Evolutionary conservation across 2,888 invertebrate species (phyloP).

Genomic region (Liposcelis brunnea): DNA sequence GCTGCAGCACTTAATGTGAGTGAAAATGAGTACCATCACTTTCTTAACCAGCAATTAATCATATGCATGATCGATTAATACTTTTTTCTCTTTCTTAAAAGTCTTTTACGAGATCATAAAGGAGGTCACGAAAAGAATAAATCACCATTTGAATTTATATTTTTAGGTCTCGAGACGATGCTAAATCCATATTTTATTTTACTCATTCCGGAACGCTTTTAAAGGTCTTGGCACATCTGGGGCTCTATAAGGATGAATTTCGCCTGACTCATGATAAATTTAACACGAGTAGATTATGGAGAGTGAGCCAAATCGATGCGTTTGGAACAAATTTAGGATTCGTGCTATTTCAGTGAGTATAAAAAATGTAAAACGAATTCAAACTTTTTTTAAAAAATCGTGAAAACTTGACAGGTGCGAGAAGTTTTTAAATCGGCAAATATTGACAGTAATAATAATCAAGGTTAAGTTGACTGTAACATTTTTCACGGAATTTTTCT

Average conservation of each 20-base stretch:
- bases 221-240: slow-evolving; percentile 54
- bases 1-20: slow-evolving; percentile 50
- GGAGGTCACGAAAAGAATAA: too few relatives aligned
- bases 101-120: too few relatives aligned
- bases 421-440: slow-evolving; percentile 6
- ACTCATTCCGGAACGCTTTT: slow-evolving; percentile 69
- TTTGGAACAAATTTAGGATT: slow-evolving; percentile 70
- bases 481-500: too few relatives aligned
- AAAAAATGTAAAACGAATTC: too few relatives aligned
- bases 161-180: slow-evolving; percentile 19
- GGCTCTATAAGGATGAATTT: slow-evolving; percentile 47
- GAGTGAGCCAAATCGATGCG: slow-evolving; percentile 44
- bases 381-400: too few relatives aligned
- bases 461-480: not conserved
- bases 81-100: too few relatives aligned
- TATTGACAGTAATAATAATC: not conserved
- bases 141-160: slow-evolving; percentile 3
- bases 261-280: slow-evolving; percentile 39
- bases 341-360: slow-evolving; percentile 47
- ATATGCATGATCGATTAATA: too few relatives aligned
- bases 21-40: too few relatives aligned
- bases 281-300: slow-evolving; percentile 29
- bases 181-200: slow-evolving; percentile 49
- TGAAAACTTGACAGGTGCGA: too few relatives aligned
- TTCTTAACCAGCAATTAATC: too few relatives aligned